Evolutionary conservation across 2,888 invertebrate species (phyloP).

Genomic region (Dasypogon diadema): DNA sequence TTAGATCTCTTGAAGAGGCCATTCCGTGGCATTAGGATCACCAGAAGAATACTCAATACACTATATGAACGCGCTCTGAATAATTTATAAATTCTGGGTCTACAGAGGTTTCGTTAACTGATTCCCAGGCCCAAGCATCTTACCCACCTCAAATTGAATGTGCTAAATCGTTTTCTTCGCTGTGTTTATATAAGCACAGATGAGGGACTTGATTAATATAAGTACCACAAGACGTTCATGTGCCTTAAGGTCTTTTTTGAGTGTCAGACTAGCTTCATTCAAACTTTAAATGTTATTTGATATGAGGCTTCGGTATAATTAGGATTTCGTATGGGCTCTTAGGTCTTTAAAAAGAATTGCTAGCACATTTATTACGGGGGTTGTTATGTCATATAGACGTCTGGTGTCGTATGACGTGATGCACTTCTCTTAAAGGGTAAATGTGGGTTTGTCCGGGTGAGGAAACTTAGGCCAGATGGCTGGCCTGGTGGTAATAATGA

Average conservation of each 20-base stretch:
- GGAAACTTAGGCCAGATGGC: constrained; percentile 15
- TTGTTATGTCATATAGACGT: constrained; percentile 21
- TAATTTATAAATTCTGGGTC: constrained; percentile 30
- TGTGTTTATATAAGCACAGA: neutral
- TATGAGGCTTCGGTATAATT: constrained; percentile 30
- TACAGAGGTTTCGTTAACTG: constrained; percentile 22
- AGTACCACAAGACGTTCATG: neutral
- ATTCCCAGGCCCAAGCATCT: neutral
- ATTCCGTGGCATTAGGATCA: constrained; percentile 14
- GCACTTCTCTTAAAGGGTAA: constrained; percentile 21
- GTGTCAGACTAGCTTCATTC: neutral
- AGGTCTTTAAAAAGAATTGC: neutral
- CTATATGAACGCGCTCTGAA: constrained; percentile 19
- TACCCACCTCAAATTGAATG: neutral
- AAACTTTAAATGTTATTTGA: neutral
- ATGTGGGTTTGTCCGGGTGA: neutral
- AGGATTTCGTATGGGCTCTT: constrained; percentile 25
- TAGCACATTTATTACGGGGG: constrained; percentile 1
- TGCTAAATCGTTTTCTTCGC: neutral
- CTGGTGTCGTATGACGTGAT: constrained; percentile 25
- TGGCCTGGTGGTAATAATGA: neutral
- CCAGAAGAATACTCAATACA: constrained; percentile 30
- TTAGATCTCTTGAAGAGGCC: constrained; percentile 24
- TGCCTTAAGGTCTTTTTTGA: neutral
- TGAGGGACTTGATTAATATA: neutral